Evolutionary conservation across 2,888 invertebrate species (phyloP), one percentile per base, ranked within the genome.

Genomic region (Parnassius mnemosyne): DNA sequence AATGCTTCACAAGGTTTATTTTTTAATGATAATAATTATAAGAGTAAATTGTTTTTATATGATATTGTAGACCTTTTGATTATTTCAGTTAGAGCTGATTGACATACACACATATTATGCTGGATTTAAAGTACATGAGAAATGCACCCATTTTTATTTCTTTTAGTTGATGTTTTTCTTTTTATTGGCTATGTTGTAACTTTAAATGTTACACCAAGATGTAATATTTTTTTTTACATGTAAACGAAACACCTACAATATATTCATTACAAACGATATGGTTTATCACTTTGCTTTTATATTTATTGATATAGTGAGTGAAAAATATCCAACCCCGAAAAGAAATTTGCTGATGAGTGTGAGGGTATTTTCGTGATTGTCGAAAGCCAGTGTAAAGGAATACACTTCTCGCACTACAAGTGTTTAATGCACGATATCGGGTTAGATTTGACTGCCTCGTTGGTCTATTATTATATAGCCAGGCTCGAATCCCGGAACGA

Each of bases 201-300:
- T n/a, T n/a, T 47, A 9, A 16, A 13, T 51, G 44, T 57, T 53
- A 57, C 57, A 58, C n/a, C 34, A 57, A 41, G n/a, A 53, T 50
- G 46, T 58, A 50, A 53, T 25, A 42, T 52, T 47, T 53, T 57
- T n/a, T 50, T 54, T 44, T 50, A 42, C n/a, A 47, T 58, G 50
- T 61, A 53, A 57, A 50, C 58, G 16, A 10, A 63, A 54, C 42
- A 49, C 47, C 25, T 63, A 53, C 49, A 63, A 63, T 63, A 63
- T 55, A 63, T 59, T 59, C 11, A 44, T 58, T 63, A 34, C 13
- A 61, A 57, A 64, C 58, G 58, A 63, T n/a, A 16, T 43, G 9
- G 42, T 52, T 43, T 53, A 42, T 60, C 53, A 58, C 58, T 63
- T 49, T 44, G 43, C 9, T 49, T 9, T 13, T 49, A 49, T 34